phyloP scores from a whole-genome alignment of 1,140 invertebrate species.

The Drosophila melanica region DNA sequence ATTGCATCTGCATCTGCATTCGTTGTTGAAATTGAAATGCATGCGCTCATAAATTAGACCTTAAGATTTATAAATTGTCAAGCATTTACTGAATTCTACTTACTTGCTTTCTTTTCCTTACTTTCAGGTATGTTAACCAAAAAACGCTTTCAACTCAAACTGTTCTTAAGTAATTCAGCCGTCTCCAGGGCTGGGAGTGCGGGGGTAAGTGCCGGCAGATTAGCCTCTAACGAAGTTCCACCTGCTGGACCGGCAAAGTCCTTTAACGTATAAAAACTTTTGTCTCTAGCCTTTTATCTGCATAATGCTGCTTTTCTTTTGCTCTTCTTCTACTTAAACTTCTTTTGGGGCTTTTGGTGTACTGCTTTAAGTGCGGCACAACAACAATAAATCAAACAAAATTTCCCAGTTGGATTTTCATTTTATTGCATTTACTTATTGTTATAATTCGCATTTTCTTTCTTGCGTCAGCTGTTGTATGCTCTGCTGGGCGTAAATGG shows the following conservation, averaged over 20 bases:
- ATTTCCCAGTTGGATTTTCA: constrained; percentile 81
- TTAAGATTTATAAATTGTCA: constrained; percentile 22
- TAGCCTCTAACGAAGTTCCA: constrained; percentile 17
- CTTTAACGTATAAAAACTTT: constrained; percentile 66
- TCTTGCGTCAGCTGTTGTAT: constrained; percentile 21
- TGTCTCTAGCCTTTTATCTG: constrained; percentile 58
- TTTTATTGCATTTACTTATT: constrained; percentile 82
- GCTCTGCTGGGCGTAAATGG: constrained; percentile 27
- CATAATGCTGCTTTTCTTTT: constrained; percentile 63
- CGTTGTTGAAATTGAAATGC: constrained; percentile 22
- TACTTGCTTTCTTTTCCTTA: constrained; percentile 20
- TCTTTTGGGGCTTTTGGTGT: constrained; percentile 20
- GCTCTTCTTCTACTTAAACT: constrained; percentile 18
- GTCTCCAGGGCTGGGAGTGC: neutral
- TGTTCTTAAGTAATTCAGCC: constrained; percentile 15
- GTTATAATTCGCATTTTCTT: constrained; percentile 40
- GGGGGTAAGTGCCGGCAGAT: constrained; percentile 2
- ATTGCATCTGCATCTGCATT: neutral
- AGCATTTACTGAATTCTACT: constrained; percentile 1
- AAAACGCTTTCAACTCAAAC: neutral
- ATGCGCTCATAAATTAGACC: constrained; percentile 11
- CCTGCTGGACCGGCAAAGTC: constrained; percentile 51
- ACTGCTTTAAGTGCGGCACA: constrained; percentile 21
- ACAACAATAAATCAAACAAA: constrained; percentile 73
- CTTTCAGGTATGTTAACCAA: constrained; percentile 36